Base-by-base conservation (phyloP, 2,888 invertebrate genomes). In the Timema podura region DNA sequence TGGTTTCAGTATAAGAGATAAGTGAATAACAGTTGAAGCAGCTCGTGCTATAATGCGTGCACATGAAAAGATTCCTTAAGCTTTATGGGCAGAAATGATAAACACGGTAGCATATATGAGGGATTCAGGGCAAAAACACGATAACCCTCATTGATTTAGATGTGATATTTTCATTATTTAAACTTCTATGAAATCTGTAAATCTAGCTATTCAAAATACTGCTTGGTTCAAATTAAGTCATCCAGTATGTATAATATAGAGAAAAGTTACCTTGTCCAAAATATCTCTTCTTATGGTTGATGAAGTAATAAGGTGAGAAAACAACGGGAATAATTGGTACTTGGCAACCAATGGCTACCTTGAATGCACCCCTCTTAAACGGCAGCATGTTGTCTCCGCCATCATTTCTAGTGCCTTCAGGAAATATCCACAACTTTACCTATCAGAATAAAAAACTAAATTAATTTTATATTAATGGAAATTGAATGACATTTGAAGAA, bases 331-430 rank as follows among this genome's bases (percentile, higher is more conserved):
- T 80, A 57, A 87, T 81, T 9, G 86, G 86, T n/a, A 83, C 78
- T 79, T 84, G 83, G n/a, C 83, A 84, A 67, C 82, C 79, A 45
- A 86, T 80, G 10, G 87, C 87, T 66, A 88, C 78, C 76, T 86
- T 84, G 78, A 87, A 87, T 11, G 86, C 87, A 10, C 87, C 87
- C 76, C 87, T 87, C 77, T 88, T 88, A 77, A 87, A 88, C n/a
- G 86, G 85, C 64, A 87, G 78, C 77, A 88, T 78, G 8, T 80
- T 79, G 8, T 79, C 81, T 9, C 75, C 46, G 16, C 16, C 75
- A 54, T 79, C 80, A 71, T 81, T 79, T 48, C 87, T 77, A 5
- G 87, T 88, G 13, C 87, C 87, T 77, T 88, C 87, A 9, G 87
- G 86, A 77, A 84, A 87, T 70, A 88, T 81, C 79, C 83, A 85